Percentiles rank a stretch among this genome's conserved stretches.
These are phyloP conservation scores for Drosophila murphyi DNA, from an alignment of 1,140 invertebrate genomes.

Conservation along the genomic window DNA sequence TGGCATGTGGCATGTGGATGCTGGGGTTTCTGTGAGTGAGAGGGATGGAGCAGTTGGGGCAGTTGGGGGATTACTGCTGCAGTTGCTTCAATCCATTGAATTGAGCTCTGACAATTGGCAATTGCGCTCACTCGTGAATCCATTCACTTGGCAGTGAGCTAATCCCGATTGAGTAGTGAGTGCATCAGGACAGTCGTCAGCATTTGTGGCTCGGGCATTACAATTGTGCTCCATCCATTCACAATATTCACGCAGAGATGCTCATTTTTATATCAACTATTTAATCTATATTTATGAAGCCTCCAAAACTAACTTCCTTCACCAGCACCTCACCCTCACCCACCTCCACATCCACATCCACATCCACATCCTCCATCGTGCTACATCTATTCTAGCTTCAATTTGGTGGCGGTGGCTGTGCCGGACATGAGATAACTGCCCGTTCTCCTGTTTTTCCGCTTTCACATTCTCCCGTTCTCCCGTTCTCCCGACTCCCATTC, in stretches of 20 bases:
- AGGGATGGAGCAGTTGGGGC: too few relatives aligned
- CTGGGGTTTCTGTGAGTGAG: too few relatives aligned
- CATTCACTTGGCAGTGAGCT: slow-evolving; percentile 6
- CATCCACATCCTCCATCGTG: neutral
- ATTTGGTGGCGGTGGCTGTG: neutral
- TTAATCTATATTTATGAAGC: slow-evolving; percentile 78
- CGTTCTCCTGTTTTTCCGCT: too few relatives aligned
- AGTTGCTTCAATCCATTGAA: too few relatives aligned
- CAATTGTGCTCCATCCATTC: slow-evolving; percentile 7
- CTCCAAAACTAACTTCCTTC: neutral
- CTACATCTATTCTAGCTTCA: neutral
- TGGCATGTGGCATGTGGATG: too few relatives aligned
- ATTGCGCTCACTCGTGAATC: slow-evolving; percentile 1
- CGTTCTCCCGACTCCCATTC: slow-evolving; percentile 2
- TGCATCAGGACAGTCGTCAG: slow-evolving; percentile 8
- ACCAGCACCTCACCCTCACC: too few relatives aligned
- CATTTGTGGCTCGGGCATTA: slow-evolving; percentile 10
- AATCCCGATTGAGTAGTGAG: neutral
- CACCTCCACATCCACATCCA: too few relatives aligned
- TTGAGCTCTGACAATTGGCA: too few relatives aligned
- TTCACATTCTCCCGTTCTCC: neutral
- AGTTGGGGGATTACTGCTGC: too few relatives aligned
- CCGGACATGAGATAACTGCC: too few relatives aligned
- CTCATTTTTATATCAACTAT: slow-evolving; percentile 6
- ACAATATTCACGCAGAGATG: neutral